phyloP scores from a whole-genome alignment of 2,888 invertebrate species.

The Megastigmus dorsalis region DNA sequence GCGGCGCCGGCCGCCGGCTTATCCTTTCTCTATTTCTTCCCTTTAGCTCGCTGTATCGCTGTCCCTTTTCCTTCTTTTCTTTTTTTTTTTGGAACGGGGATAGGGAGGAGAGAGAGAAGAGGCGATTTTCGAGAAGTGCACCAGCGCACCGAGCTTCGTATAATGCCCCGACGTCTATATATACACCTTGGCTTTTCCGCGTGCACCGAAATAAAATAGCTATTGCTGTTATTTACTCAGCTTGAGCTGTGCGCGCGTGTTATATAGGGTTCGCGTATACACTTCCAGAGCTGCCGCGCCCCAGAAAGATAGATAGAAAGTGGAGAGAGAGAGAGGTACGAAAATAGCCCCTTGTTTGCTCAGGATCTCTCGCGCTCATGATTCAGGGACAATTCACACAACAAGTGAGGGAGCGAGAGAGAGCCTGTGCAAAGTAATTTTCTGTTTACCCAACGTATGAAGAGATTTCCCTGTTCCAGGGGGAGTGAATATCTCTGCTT shows the following conservation, averaged over 20 bases:
- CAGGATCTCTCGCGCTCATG: slow-evolving; percentile 48
- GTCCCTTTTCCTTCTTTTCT: background rate
- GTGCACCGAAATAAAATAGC: slow-evolving; percentile 45
- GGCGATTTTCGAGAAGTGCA: slow-evolving; percentile 24
- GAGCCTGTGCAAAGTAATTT: slow-evolving; percentile 54
- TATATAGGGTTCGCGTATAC: background rate
- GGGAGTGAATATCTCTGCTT: background rate
- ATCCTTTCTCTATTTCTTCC: slow-evolving; percentile 52
- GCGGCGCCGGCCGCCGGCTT: slow-evolving; percentile 38
- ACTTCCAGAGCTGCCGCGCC: background rate
- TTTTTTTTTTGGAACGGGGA: too few relatives aligned
- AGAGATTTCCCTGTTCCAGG: slow-evolving; percentile 29
- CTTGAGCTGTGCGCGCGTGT: slow-evolving; percentile 31
- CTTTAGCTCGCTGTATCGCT: too few relatives aligned
- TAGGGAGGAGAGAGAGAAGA: background rate
- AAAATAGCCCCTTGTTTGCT: slow-evolving; percentile 51
- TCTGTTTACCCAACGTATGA: slow-evolving; percentile 44
- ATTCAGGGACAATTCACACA: slow-evolving; percentile 51
- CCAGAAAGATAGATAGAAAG: slow-evolving; percentile 4
- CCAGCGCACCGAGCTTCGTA: slow-evolving; percentile 4
- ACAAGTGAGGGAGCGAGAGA: too few relatives aligned
- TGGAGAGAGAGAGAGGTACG: background rate
- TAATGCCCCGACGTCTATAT: background rate
- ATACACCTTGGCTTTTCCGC: slow-evolving; percentile 25
- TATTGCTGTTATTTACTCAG: slow-evolving; percentile 54